Percentiles rank a stretch among this genome's conserved stretches.
phyloP scores from a whole-genome alignment of 2,113 vertebrate species.

The Mastomys coucha region DNA sequence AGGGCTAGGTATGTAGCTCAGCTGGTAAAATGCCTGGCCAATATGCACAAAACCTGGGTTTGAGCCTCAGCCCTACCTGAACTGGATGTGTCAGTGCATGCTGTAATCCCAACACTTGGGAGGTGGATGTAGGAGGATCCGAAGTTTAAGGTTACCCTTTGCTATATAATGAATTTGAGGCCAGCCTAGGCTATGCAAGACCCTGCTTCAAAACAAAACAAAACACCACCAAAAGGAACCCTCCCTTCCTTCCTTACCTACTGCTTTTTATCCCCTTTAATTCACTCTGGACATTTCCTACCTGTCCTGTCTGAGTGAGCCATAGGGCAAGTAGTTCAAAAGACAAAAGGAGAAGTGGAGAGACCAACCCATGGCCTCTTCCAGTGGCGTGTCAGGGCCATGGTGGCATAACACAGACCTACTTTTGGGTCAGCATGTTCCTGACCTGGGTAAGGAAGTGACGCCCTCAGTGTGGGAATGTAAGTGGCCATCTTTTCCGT shows the following conservation, averaged over 20 bases:
- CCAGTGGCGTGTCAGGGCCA: constrained; percentile 76
- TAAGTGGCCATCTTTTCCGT: constrained; percentile 77
- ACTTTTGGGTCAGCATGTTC: constrained; percentile 85
- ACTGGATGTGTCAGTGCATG: neutral
- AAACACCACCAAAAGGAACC: neutral
- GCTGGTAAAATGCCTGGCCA: neutral
- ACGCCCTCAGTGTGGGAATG: constrained; percentile 83
- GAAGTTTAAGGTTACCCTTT: neutral
- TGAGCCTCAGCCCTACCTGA: neutral
- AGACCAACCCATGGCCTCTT: constrained; percentile 71
- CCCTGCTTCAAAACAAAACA: neutral
- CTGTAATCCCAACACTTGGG: neutral
- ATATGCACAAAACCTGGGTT: neutral
- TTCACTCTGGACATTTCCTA: neutral
- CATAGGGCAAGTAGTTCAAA: constrained; percentile 10
- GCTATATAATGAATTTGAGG: neutral
- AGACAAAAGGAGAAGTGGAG: constrained; percentile 53
- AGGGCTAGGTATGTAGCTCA: too few relatives aligned
- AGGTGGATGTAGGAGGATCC: neutral
- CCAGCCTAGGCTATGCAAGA: neutral
- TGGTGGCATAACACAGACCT: constrained; percentile 84
- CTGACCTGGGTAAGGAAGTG: constrained; percentile 84
- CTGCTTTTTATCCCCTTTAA: neutral
- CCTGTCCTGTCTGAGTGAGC: constrained; percentile 26
- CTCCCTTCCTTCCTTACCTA: neutral